Evolutionary conservation across 2,888 invertebrate species (phyloP), one percentile per base, ranked within the genome.

Genomic region (Amphipoea lucens): DNA sequence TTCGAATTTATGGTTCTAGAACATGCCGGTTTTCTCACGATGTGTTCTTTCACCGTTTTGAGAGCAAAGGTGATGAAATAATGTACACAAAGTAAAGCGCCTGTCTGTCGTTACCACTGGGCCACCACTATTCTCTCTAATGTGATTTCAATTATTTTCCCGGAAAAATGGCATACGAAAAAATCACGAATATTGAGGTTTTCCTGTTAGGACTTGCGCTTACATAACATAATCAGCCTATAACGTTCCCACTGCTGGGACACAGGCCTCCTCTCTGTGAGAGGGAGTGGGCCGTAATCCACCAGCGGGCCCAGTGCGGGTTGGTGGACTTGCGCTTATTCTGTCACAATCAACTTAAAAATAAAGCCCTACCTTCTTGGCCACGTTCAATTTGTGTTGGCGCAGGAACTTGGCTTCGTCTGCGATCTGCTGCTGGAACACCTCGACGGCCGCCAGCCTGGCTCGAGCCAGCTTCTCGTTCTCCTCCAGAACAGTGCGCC

Each of bases 401-500:
- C 98, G 97, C 76, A 99, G 97, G 74, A 98, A 97, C 97, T 99
- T 99, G 73, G 99, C 98, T 91, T 99, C 99, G 93, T 99, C 99
- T 0, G 99, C 99, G 84, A 99, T 99, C 95, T 99, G 98, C 95
- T 99, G 99, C 93, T 99, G 98, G 95, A 99, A 99, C 40, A 99
- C 98, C 95, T 99, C 99, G 60, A 99, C 98, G 0, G 99, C 99
- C 0, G 99, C 99, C 76, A 99, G 97, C 70, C 99, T 97, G 36
- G 99, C 99, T 85, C 99, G 98, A 23, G 99, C 99, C 89, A 99
- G 95, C 94, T 99, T 99, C 94, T 99, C 99, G 93, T 99, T 99
- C 95, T 99, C 99, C 94, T 99, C 99, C 90, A 99, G 96, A 4
- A 99, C 99, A 0, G 99, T 98, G 87, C 99, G 97, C 99, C 99